These are phyloP conservation scores for Harpagus bidentatus DNA, from an alignment of 2,113 vertebrate species.

Conservation along the genomic window DNA sequence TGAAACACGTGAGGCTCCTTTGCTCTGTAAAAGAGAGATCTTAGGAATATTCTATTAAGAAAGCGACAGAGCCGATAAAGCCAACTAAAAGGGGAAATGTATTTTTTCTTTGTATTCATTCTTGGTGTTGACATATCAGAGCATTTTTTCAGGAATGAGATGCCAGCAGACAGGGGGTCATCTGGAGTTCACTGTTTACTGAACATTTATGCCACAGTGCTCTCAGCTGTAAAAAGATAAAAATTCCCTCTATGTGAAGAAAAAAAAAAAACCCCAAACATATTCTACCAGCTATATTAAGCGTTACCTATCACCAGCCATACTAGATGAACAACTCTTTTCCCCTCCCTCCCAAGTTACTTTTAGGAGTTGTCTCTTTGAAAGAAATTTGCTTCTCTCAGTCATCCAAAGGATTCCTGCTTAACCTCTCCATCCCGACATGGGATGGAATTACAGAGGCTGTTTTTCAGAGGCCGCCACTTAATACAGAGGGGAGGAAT, in stretches of 20 bases:
- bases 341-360: background rate
- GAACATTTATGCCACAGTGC: background rate
- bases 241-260: background rate
- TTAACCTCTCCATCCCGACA: background rate
- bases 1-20: background rate
- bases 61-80: slow-evolving; percentile 9
- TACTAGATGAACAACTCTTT: rapidly evolving
- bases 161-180: background rate
- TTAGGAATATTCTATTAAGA: background rate
- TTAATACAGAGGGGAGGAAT: background rate
- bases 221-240: background rate
- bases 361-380: background rate
- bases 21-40: background rate
- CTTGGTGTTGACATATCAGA: background rate
- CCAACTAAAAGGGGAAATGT: background rate
- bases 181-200: background rate
- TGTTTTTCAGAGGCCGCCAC: background rate
- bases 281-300: background rate
- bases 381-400: background rate
- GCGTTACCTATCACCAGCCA: background rate
- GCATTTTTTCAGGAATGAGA: background rate
- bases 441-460: background rate
- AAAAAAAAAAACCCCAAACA: background rate
- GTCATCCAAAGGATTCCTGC: background rate
- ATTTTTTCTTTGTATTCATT: background rate